phyloP scores from a whole-genome alignment of 1,140 invertebrate genomes.

The Aphelinus certus region DNA sequence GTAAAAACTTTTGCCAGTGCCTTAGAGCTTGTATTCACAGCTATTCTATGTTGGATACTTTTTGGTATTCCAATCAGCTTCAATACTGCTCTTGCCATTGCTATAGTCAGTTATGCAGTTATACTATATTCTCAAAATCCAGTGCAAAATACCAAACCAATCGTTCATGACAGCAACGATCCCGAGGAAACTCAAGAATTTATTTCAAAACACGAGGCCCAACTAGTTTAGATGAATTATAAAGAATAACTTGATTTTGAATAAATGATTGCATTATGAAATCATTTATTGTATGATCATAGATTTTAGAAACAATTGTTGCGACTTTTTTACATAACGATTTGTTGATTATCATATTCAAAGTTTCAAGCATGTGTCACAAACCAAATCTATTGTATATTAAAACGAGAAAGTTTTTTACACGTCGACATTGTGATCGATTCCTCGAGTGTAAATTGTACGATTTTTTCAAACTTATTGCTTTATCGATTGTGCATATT shows the following conservation, averaged over 20 bases:
- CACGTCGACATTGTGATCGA: too few relatives aligned
- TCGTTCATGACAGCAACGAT: constrained; percentile 22
- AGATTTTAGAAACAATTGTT: too few relatives aligned
- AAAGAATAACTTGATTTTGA: background rate
- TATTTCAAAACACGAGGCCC: constrained; percentile 13
- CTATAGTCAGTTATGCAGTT: constrained; percentile 84
- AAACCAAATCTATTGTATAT: too few relatives aligned
- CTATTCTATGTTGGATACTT: constrained; percentile 87
- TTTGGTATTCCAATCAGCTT: constrained; percentile 88
- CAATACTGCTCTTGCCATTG: constrained; percentile 85
- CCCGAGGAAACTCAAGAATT: constrained; percentile 10
- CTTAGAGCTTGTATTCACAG: constrained; percentile 91
- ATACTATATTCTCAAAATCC: constrained; percentile 92
- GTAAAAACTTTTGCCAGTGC: constrained; percentile 96
- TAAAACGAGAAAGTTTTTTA: too few relatives aligned
- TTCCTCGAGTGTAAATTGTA: too few relatives aligned
- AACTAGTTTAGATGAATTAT: background rate
- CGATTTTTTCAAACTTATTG: too few relatives aligned
- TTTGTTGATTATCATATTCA: too few relatives aligned
- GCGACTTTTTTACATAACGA: too few relatives aligned
- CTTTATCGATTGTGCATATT: too few relatives aligned
- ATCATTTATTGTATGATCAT: too few relatives aligned
- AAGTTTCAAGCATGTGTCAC: too few relatives aligned
- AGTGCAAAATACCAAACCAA: constrained; percentile 66
- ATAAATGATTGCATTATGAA: background rate